Conservation (phyloP, 2,888 invertebrate species). For the Autographa pulchrina region DNA sequence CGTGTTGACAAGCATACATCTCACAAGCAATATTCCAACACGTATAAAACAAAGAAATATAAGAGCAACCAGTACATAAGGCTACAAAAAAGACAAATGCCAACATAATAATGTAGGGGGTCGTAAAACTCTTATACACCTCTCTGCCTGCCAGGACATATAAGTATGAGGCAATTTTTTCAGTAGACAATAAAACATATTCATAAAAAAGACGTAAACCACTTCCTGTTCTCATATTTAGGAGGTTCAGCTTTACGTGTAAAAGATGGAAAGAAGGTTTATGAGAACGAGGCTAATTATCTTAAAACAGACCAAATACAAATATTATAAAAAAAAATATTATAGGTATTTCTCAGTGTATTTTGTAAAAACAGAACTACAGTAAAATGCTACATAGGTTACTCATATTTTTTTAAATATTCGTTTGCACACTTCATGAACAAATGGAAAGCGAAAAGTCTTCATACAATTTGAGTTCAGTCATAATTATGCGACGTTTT, state of each 20-base stretch:
- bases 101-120: conserved; percentile 33
- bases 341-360: no score
- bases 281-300: no score
- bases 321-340: no score
- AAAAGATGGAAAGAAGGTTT: not conserved
- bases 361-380: no score
- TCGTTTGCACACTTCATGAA: no score
- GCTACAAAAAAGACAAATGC: conserved; percentile 23
- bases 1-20: not conserved
- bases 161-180: conserved; percentile 52
- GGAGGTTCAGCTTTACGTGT: conserved; percentile 26
- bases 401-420: no score
- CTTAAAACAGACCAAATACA: no score
- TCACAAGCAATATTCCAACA: not conserved
- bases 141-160: conserved; percentile 21
- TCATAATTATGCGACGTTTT: no score
- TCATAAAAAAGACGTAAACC: conserved; percentile 52
- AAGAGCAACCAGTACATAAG: not conserved
- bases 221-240: conserved; percentile 50
- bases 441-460: no score
- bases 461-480: no score
- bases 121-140: conserved; percentile 19
- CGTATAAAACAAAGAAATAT: not conserved
- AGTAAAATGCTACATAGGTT: no score
- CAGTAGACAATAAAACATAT: conserved; percentile 43